These are phyloP conservation scores for Phortica variegata DNA, from an alignment of 1,140 invertebrate species.

Conservation along the genomic window DNA sequence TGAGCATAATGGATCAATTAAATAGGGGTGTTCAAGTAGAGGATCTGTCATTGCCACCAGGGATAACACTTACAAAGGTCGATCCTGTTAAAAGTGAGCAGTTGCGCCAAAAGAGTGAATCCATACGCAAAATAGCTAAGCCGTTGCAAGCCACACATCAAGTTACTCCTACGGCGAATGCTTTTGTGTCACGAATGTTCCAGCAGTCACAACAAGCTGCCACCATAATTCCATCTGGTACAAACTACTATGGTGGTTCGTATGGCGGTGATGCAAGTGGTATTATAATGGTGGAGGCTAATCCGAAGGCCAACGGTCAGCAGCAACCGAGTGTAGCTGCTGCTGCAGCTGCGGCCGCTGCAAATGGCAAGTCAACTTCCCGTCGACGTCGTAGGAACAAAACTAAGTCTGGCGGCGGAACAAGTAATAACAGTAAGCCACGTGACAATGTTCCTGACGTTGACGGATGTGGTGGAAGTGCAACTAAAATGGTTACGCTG, in stretches of 20 bases:
- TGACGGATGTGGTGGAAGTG: constrained; percentile 5
- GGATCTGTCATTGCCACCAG: constrained; percentile 73
- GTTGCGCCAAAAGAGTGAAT: constrained; percentile 50
- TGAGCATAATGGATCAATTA: constrained; percentile 64
- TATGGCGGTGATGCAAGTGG: constrained; percentile 33
- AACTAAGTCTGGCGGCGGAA: constrained; percentile 52
- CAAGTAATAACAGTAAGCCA: constrained; percentile 1
- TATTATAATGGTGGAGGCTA: constrained; percentile 54
- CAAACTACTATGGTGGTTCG: constrained; percentile 33
- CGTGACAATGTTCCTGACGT: constrained; percentile 5
- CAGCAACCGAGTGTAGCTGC: constrained; percentile 12
- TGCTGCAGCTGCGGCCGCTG: constrained; percentile 20
- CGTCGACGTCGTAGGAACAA: constrained; percentile 66
- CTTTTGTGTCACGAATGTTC: constrained; percentile 21
- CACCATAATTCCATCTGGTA: constrained; percentile 30
- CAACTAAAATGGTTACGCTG: constrained; percentile 69
- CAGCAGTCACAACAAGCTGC: constrained; percentile 15
- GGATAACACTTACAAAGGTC: constrained; percentile 81
- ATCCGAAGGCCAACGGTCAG: constrained; percentile 29
- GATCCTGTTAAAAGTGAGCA: constrained; percentile 61
- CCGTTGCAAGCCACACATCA: constrained; percentile 32
- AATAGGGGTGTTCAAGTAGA: constrained; percentile 66
- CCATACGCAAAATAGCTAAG: constrained; percentile 45
- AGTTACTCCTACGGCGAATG: not conserved
- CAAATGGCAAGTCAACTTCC: constrained; percentile 43